Evolutionary conservation across 2,888 invertebrate genomes (phyloP), one percentile per base, ranked within the genome.

Genomic region (Anticlea derivata): DNA sequence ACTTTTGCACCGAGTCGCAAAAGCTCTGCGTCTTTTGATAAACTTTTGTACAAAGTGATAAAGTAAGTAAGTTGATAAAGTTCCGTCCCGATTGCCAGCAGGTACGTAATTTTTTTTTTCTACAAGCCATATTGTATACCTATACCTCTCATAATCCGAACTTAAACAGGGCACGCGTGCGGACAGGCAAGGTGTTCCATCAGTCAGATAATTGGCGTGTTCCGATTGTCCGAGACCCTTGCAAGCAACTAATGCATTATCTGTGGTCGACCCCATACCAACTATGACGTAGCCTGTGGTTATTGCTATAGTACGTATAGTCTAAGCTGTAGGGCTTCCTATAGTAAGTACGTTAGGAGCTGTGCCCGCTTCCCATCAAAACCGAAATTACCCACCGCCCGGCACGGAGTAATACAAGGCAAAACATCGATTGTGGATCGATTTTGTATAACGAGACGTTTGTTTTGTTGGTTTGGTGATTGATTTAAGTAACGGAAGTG

Each of bases 121-220:
- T 23, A 30, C 12, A 6, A 7, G 7, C 29, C 35, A 20, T 33
- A 27, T 7, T 26, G 24, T n/a, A n/a, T n/a, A 7, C 8, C 12
- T 27, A 47, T 34, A n/a, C 34, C 33, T 22, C 22, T 41, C 22
- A 24, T 34, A 38, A n/a, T 46, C 37, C 24, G 23, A 44, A 29
- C 17, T 39, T 20, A 44, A 44, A 39, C 47, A 45, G 29, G 30
- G 40, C 34, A 63, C 61, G 70, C 65, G 65, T 61, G 68, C 53
- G 58, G 50, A 68, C 63, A 63, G 65, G 83, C 82, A 86, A 85
- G 85, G 85, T 83, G 86, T 84, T 80, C 78, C 73, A 78, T 83
- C 80, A 78, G 68, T 55, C 61, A 52, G 57, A 69, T 86, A 86
- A 86, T 86, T 80, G 86, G 69, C 63, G 63, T 59, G 75, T 84